Conservation (phyloP, 2,797 vertebrate species). For the Acanthornis magna region DNA sequence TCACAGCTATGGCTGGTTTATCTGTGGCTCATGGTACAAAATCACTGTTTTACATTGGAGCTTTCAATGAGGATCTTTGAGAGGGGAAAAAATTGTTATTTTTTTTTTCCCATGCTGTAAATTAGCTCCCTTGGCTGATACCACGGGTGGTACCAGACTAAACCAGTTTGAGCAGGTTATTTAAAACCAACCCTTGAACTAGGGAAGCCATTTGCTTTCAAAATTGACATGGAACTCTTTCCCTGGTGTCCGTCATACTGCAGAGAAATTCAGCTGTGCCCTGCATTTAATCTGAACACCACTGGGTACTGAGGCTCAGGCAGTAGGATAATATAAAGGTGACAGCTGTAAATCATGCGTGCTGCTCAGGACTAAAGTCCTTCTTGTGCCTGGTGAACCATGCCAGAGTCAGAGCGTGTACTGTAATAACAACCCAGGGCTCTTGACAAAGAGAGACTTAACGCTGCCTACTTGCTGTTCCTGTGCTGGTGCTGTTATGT, state of each 20-base stretch:
- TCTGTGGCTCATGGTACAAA: not conserved
- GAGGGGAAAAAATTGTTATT: not conserved
- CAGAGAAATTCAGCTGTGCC: not conserved
- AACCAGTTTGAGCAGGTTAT: not conserved
- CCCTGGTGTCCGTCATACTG: not conserved
- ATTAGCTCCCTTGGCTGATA: not conserved
- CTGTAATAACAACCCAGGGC: not conserved
- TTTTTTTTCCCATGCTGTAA: not conserved
- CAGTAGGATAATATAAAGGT: not conserved
- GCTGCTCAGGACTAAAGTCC: constrained; percentile 4
- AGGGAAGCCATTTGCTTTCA: not conserved
- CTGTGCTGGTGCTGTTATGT: not conserved
- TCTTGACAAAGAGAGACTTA: constrained; percentile 3
- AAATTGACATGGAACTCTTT: not conserved
- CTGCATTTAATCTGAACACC: not conserved
- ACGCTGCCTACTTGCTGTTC: not conserved
- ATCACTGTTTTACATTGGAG: not conserved
- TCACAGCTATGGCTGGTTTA: not conserved
- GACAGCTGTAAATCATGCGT: constrained; percentile 3
- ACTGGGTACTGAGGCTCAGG: not conserved
- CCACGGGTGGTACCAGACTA: not conserved
- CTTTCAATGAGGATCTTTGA: not conserved
- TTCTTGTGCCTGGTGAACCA: not conserved
- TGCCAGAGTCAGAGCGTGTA: not conserved
- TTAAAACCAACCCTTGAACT: not conserved